Evolutionary conservation across 2,113 vertebrate species (phyloP).

Genomic region (Hemiscyllium ocellatum): DNA sequence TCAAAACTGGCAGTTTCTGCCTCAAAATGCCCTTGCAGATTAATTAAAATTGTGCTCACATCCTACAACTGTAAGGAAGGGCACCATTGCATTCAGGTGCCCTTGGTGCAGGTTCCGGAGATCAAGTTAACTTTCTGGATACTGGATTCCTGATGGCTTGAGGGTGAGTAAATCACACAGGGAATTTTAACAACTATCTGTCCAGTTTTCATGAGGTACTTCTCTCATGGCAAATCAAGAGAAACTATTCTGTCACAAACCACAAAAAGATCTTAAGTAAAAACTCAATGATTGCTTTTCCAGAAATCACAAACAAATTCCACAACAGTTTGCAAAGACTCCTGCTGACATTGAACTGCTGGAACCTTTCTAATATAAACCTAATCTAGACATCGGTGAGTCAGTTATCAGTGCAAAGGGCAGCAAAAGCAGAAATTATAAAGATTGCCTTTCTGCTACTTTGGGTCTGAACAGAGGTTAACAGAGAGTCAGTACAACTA

Average conservation of each 20-base stretch:
- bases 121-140: neutral
- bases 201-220: neutral
- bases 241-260: neutral
- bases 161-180: neutral
- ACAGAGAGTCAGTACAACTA: neutral
- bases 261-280: neutral
- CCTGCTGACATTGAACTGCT: neutral
- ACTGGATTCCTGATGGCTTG: neutral
- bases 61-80: neutral
- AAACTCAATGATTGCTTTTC: neutral
- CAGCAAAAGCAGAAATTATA: neutral
- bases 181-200: neutral
- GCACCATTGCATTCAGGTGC: neutral
- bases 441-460: neutral
- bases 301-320: neutral
- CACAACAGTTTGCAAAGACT: neutral
- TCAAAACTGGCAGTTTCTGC: neutral
- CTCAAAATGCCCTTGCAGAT: neutral
- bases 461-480: neutral
- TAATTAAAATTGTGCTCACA: neutral
- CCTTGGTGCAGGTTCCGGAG: neutral
- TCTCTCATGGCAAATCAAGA: neutral
- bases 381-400: neutral
- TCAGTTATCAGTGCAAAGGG: neutral
- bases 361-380: neutral